Evolutionary conservation across 1,140 invertebrate genomes (phyloP).

Genomic region (Steinernema feltiae): DNA sequence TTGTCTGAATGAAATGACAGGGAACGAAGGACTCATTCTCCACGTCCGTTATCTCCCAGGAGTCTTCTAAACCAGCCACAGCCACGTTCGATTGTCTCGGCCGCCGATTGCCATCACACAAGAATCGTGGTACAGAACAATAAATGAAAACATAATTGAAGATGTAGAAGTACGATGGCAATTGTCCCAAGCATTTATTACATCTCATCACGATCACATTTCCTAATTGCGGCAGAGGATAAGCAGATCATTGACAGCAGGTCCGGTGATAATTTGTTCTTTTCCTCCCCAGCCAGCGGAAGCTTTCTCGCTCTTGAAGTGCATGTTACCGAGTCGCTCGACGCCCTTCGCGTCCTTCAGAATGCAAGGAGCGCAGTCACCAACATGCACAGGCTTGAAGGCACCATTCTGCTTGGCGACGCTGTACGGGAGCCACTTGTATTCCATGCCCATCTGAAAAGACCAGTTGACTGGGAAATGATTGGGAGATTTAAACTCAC

Average conservation of each 20-base stretch:
- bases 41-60: too few species aligned
- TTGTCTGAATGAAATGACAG: too few species aligned
- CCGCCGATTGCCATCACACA: too few species aligned
- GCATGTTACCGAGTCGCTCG: constrained; percentile 26
- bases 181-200: too few species aligned
- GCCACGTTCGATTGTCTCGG: too few species aligned
- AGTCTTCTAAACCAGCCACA: too few species aligned
- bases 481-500: neutral
- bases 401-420: constrained; percentile 1
- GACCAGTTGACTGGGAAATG: too few species aligned
- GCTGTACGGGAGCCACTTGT: neutral
- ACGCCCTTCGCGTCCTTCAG: constrained; percentile 18
- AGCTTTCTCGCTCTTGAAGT: constrained; percentile 24
- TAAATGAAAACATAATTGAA: too few species aligned
- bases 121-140: too few species aligned
- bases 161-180: too few species aligned
- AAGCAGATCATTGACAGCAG: constrained; percentile 1
- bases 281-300: constrained; percentile 29
- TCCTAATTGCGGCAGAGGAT: constrained; percentile 21
- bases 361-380: constrained; percentile 21
- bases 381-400: constrained; percentile 30
- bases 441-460: neutral
- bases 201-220: too few species aligned
- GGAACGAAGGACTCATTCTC: too few species aligned
- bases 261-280: constrained; percentile 27